A percentile compares a stretch with the other conserved stretches of the same genome.
phyloP scores from a whole-genome alignment of 1,140 invertebrate species.

The Odontomachus brunneus region DNA sequence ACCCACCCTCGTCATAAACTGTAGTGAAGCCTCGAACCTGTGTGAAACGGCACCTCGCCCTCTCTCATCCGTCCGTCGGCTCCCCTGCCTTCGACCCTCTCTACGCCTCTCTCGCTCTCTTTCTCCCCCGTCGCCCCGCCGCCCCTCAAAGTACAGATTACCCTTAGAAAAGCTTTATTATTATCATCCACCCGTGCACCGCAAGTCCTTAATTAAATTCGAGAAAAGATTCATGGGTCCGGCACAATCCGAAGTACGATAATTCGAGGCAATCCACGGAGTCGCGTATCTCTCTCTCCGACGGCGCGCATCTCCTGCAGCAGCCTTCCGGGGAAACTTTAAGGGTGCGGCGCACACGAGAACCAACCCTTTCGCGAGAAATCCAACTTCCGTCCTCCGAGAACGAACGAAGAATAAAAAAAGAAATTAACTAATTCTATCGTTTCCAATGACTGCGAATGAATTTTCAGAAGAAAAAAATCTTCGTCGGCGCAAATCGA shows the following conservation, averaged over 20 bases:
- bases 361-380: too few relatives aligned
- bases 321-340: background rate
- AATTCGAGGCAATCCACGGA: conserved; percentile 30
- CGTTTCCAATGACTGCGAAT: too few relatives aligned
- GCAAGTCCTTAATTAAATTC: conserved; percentile 78
- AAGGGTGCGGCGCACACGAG: background rate
- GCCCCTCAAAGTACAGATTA: conserved; percentile 63
- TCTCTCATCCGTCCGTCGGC: conserved; percentile 41
- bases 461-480: too few relatives aligned
- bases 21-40: conserved; percentile 76
- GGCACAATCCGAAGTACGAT: conserved; percentile 48
- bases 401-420: too few relatives aligned
- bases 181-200: conserved; percentile 75
- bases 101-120: background rate
- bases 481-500: too few relatives aligned
- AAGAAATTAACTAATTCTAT: too few relatives aligned
- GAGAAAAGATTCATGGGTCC: conserved; percentile 73
- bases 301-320: background rate
- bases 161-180: conserved; percentile 74
- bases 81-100: background rate
- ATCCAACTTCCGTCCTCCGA: too few relatives aligned
- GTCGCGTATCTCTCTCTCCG: background rate
- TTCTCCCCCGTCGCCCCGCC: background rate
- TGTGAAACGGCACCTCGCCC: conserved; percentile 73
- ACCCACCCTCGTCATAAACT: conserved; percentile 77